Evolutionary conservation across 2,888 invertebrate species (phyloP), one percentile per base, ranked within the genome.

Genomic region (Schrankia costaestrigalis): DNA sequence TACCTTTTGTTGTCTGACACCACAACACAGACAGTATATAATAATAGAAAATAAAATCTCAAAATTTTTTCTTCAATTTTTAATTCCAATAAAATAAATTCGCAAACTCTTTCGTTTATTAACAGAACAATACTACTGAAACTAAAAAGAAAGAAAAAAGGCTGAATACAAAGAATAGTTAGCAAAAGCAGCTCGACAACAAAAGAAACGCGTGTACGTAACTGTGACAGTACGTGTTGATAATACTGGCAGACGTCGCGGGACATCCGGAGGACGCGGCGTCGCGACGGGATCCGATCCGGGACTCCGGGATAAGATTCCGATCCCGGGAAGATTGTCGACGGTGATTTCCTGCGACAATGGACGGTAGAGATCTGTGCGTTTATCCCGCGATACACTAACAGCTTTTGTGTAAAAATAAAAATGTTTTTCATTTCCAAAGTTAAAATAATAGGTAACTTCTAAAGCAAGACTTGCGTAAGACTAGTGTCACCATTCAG

Each of bases 241-340:
- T 78, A 79, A 79, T 80, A 72, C 74, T 68, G 72, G 71, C 77
- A 77, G 79, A 72, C 72, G 68, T 72, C 58, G 58, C 61, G 64
- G 70, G 67, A 73, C 64, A 62, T 78, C 77, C 75, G 80, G 67
- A 59, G 48, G 58, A 60, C 50, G 58, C 51, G 55, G 59, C 61
- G 60, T 23, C 18, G 22, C 62, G 62, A 63, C 65, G 58, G 67
- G 63, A 65, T 69, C 66, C 68, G 70, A 68, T 72, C 70, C 68
- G 64, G 62, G 54, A 46, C 49, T 58, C 60, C 60, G 62, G 73
- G 65, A 72, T 75, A 74, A 79, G 68, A 78, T 69, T 57, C 65
- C 66, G 62, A 67, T 71, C 65, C 64, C 64, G 56, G 62, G 42
- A 61, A 73, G 81, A 81, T 82, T 73, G 73, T 72, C 69, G 68